Evolutionary conservation across 2,888 invertebrate species (phyloP), one percentile per base, ranked within the genome.

Genomic region (Dyspetes luteomarginatus): DNA sequence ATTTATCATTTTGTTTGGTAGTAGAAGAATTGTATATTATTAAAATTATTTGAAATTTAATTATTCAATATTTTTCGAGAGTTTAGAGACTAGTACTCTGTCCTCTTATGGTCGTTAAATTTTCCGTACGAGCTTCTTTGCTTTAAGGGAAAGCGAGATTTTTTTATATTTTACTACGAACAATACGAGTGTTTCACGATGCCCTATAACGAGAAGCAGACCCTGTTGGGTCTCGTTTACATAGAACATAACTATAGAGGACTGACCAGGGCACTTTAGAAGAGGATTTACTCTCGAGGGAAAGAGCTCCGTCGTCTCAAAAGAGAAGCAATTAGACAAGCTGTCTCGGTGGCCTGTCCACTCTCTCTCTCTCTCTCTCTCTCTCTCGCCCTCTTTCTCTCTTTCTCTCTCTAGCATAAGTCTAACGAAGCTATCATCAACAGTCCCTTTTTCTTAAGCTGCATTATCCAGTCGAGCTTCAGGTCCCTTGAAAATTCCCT

Each of bases 261-360:
- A 60, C 26, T 69, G 69, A 69, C 69, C 71, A 12, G n/a, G 43
- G 56, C 52, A 56, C 69, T 77, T 56, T 69, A 15, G 43, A n/a
- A n/a, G 36, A 56, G 56, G 69, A 77, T 69, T 77, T 64, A 45
- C 41, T 62, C 69, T 76, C 69, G 55, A 76, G 76, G 19, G 68
- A 50, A 48, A n/a, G 17, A 52, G 50, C 28, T 41, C 45, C 60
- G 15, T 43, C 52, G 15, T 24, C 43, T 69, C 36, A 26, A 64
- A 64, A 45, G 55, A 48, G 48, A 77, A 71, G 76, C 76, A 77
- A 77, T 77, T 77, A 71, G 69, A 55, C 58, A 9, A 5, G 45
- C 17, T 36, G 41, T 15, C 36, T 12, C 24, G 15, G 62, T 62
- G 36, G 26, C n/a, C 64, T 45, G 17, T 73, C 19, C 5, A 24